A percentile compares a stretch with the other conserved stretches of the same genome.
These are phyloP conservation scores for Triplophysa dalaica DNA, from an alignment of 2,113 vertebrate genomes.

Conservation along the genomic window DNA sequence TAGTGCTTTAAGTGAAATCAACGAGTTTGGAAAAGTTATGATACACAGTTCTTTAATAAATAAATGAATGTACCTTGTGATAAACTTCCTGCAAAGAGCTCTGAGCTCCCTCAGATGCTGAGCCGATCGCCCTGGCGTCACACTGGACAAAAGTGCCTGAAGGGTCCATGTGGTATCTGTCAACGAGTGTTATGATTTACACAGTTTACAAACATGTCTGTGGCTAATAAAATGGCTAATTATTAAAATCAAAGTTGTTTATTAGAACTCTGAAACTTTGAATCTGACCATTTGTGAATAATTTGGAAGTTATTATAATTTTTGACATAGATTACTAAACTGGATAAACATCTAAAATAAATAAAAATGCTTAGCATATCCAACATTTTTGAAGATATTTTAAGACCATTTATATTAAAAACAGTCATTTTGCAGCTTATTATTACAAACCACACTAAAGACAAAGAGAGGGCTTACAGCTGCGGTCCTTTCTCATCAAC, in stretches of 20 bases:
- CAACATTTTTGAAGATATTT: too few relatives aligned
- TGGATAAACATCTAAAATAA: background rate
- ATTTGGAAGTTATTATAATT: background rate
- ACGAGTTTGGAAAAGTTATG: too few relatives aligned
- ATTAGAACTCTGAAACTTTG: background rate
- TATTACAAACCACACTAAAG: background rate
- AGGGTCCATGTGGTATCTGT: constrained; percentile 98
- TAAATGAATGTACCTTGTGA: constrained; percentile 84
- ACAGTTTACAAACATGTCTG: background rate
- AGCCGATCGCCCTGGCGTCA: constrained; percentile 96
- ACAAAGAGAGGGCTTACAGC: constrained; percentile 80
- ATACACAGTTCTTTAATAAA: background rate
- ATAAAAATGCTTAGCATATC: background rate
- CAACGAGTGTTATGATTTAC: background rate
- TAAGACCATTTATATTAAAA: background rate
- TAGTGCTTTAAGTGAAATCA: too few relatives aligned
- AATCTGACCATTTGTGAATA: background rate
- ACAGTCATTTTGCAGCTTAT: background rate
- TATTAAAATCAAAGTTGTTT: background rate
- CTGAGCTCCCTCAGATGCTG: constrained; percentile 96
- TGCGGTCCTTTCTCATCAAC: constrained; percentile 98
- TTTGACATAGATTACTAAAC: background rate
- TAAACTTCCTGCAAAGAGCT: constrained; percentile 98
- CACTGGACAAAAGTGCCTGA: constrained; percentile 98
- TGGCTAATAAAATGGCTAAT: background rate